Percentiles rank a stretch among this genome's conserved stretches.
Conservation (phyloP, 2,888 invertebrate genomes). For the Pristionchus entomophagus region DNA sequence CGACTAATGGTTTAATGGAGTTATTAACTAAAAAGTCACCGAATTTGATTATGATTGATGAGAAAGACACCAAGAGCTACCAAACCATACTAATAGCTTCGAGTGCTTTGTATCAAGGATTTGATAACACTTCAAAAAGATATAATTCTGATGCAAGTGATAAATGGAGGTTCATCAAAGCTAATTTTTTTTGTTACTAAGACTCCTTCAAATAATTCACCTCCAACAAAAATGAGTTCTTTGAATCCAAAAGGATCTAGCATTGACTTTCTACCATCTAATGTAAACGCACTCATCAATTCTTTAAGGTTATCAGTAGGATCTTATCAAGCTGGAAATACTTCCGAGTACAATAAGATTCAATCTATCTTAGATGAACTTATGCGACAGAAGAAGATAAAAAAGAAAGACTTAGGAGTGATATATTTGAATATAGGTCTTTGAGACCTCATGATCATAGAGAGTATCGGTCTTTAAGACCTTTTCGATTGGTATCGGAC, state of each 20-base stretch:
- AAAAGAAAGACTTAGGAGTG: conserved; percentile 51
- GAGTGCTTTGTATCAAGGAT: conserved; percentile 59
- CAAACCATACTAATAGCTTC: conserved; percentile 58
- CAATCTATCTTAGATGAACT: conserved; percentile 58
- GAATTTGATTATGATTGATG: conserved; percentile 48
- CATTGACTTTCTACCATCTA: conserved; percentile 50
- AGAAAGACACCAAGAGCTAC: conserved; percentile 56
- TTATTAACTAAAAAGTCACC: conserved; percentile 62
- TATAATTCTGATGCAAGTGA: conserved; percentile 64
- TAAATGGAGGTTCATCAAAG: conserved; percentile 63
- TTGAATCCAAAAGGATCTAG: not conserved
- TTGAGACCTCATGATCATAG: too few species aligned
- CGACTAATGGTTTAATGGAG: conserved; percentile 59
- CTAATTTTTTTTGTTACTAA: conserved; percentile 54
- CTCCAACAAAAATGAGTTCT: too few species aligned
- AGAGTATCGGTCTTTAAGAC: too few species aligned
- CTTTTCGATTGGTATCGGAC: too few species aligned
- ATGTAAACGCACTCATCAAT: conserved; percentile 54
- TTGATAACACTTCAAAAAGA: conserved; percentile 57
- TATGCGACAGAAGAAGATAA: conserved; percentile 49
- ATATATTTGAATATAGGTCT: conserved; percentile 55
- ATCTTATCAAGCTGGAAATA: conserved; percentile 63
- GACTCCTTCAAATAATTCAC: not conserved
- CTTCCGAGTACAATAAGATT: conserved; percentile 59
- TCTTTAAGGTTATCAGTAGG: conserved; percentile 52